These are phyloP conservation scores for Blomia tropicalis DNA, from an alignment of 2,888 invertebrate genomes.

Conservation along the genomic window DNA sequence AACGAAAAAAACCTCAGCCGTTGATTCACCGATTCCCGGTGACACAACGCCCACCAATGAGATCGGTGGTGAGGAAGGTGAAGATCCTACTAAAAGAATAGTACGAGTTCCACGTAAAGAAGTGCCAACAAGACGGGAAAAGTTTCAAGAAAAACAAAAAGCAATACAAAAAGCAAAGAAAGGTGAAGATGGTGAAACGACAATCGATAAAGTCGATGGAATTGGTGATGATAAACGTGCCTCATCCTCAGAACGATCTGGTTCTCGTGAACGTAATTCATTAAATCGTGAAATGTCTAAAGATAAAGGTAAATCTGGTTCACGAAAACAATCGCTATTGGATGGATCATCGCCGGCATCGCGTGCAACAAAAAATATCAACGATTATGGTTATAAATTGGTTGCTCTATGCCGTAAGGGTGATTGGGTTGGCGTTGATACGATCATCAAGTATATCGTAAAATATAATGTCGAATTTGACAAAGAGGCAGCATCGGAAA, in stretches of 20 bases:
- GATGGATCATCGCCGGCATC: neutral
- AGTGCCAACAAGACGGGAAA: conserved; percentile 17
- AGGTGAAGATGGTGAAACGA: neutral
- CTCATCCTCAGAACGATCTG: neutral
- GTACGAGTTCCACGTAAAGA: conserved; percentile 14
- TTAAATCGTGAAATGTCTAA: neutral
- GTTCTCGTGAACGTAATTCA: neutral
- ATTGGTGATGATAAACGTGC: neutral
- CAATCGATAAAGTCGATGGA: neutral
- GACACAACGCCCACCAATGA: neutral
- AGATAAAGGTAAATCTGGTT: conserved; percentile 12
- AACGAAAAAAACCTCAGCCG: conserved; percentile 1
- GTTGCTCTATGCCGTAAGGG: conserved; percentile 24
- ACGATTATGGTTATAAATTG: conserved; percentile 22
- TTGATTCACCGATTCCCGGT: conserved; percentile 1
- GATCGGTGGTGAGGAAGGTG: neutral
- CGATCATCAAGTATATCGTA: conserved; percentile 28
- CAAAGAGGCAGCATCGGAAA: conserved; percentile 16
- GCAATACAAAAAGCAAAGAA: neutral
- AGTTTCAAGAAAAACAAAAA: neutral
- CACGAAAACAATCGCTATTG: conserved; percentile 9
- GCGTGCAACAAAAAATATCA: conserved; percentile 3
- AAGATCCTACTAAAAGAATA: neutral
- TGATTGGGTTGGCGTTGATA: conserved; percentile 30
- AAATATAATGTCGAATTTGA: conserved; percentile 24